phyloP scores from a whole-genome alignment of 2,888 invertebrate species.

The Trichopria drosophilae region DNA sequence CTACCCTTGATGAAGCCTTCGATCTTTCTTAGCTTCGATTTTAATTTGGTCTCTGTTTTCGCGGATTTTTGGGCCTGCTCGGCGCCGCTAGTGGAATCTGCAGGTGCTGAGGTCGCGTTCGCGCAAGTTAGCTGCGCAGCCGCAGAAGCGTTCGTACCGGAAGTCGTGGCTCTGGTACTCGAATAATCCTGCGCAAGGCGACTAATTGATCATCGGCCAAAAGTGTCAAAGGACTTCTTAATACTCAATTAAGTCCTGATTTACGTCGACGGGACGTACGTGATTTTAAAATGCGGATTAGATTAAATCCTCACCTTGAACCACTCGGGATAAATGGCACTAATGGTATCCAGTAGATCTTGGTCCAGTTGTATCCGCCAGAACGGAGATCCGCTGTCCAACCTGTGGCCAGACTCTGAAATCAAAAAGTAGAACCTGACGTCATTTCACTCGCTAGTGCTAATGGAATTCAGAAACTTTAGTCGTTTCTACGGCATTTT shows the following conservation, averaged over 20 bases:
- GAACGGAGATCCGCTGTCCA: constrained; percentile 75
- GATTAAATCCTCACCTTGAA: constrained; percentile 65
- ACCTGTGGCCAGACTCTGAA: constrained; percentile 75
- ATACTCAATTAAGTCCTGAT: neutral
- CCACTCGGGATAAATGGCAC: constrained; percentile 92
- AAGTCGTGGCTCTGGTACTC: constrained; percentile 51
- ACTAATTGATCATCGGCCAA: constrained; percentile 13
- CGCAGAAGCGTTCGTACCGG: constrained; percentile 35
- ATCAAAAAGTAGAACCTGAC: constrained; percentile 46
- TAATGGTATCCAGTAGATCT: constrained; percentile 89
- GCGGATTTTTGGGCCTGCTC: constrained; percentile 30
- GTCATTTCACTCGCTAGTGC: too few species aligned
- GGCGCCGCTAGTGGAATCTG: constrained; percentile 43
- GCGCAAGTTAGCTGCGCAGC: constrained; percentile 10
- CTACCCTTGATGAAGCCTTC: constrained; percentile 43
- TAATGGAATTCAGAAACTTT: too few species aligned
- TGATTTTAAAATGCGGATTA: neutral
- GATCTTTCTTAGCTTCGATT: constrained; percentile 50
- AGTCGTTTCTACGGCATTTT: too few species aligned
- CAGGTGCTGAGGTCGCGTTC: constrained; percentile 40
- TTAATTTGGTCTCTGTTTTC: constrained; percentile 46
- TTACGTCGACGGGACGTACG: neutral
- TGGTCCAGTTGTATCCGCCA: constrained; percentile 92
- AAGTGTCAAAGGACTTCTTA: too few species aligned
- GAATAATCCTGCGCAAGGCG: constrained; percentile 50